These are phyloP conservation scores for Copidosoma aretas DNA, from an alignment of 2,888 invertebrate genomes.

Conservation along the genomic window DNA sequence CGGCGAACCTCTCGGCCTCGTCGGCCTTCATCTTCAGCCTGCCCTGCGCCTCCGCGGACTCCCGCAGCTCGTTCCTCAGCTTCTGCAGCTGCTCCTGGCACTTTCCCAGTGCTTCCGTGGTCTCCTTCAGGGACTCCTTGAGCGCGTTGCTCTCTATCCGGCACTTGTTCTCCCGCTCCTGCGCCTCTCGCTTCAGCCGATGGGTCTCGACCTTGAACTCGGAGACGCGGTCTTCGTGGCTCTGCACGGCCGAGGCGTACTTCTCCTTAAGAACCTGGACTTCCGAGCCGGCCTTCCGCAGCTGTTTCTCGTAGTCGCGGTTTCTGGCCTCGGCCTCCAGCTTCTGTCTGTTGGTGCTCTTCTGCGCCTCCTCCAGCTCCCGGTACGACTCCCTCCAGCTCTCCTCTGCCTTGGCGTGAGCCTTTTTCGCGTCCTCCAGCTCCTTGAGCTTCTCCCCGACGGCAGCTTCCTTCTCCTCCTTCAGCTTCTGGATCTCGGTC, in stretches of 20 bases:
- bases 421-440: constrained; percentile 44
- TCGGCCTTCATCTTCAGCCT: constrained; percentile 44
- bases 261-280: constrained; percentile 49
- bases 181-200: constrained; percentile 47
- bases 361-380: constrained; percentile 46
- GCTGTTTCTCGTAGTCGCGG: constrained; percentile 49
- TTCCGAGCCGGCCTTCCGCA: constrained; percentile 48
- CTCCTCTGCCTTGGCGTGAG: constrained; percentile 42
- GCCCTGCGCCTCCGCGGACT: constrained; percentile 46
- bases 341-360: constrained; percentile 40
- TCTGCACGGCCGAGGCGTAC: constrained; percentile 43
- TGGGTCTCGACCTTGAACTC: constrained; percentile 50
- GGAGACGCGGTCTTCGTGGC: constrained; percentile 52
- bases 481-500: constrained; percentile 43
- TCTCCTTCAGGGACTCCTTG: constrained; percentile 52
- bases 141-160: constrained; percentile 50
- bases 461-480: constrained; percentile 44
- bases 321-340: constrained; percentile 47
- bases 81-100: constrained; percentile 54
- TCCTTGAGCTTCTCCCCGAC: constrained; percentile 46
- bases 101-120: constrained; percentile 51
- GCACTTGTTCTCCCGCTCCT: constrained; percentile 49
- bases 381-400: constrained; percentile 45
- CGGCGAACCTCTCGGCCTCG: constrained; percentile 46
- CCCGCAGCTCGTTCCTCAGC: constrained; percentile 48